Conservation (phyloP, 2,797 vertebrate genomes). For the Ptychobarbus kaznakovi region DNA sequence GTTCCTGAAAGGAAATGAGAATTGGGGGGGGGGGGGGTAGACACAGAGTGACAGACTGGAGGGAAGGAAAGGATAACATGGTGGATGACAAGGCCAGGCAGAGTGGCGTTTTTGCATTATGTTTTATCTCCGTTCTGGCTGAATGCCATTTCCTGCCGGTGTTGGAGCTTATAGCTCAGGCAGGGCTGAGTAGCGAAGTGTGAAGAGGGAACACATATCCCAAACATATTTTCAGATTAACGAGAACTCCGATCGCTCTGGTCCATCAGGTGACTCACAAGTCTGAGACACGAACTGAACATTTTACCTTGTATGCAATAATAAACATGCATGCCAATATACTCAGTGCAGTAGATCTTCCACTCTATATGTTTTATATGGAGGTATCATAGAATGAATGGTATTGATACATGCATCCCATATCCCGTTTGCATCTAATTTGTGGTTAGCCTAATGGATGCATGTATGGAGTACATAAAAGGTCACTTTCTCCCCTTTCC, state of each 20-base stretch:
- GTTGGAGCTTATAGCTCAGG: constrained; percentile 49
- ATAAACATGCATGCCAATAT: constrained; percentile 24
- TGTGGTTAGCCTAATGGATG: constrained; percentile 44
- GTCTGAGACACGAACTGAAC: constrained; percentile 12
- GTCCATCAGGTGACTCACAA: constrained; percentile 55
- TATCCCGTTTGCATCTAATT: constrained; percentile 18
- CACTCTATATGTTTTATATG: neutral
- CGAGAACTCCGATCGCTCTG: constrained; percentile 35
- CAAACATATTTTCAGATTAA: constrained; percentile 59
- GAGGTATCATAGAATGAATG: constrained; percentile 23
- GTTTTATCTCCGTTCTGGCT: constrained; percentile 63
- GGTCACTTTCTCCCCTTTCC: constrained; percentile 81
- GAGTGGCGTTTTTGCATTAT: constrained; percentile 61
- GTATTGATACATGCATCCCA: constrained; percentile 19
- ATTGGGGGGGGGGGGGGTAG: constrained; percentile 54
- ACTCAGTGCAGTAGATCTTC: neutral
- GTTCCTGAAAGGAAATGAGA: constrained; percentile 70
- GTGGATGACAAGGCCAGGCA: constrained; percentile 55
- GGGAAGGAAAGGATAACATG: constrained; percentile 53
- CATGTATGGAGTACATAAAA: constrained; percentile 63
- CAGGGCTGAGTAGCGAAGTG: constrained; percentile 55
- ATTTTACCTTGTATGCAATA: constrained; percentile 1
- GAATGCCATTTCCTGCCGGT: constrained; percentile 59
- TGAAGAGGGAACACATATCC: constrained; percentile 55
- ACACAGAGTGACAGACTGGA: constrained; percentile 56